Conservation (phyloP, 2,113 vertebrate genomes). For the Microtus pennsylvanicus region DNA sequence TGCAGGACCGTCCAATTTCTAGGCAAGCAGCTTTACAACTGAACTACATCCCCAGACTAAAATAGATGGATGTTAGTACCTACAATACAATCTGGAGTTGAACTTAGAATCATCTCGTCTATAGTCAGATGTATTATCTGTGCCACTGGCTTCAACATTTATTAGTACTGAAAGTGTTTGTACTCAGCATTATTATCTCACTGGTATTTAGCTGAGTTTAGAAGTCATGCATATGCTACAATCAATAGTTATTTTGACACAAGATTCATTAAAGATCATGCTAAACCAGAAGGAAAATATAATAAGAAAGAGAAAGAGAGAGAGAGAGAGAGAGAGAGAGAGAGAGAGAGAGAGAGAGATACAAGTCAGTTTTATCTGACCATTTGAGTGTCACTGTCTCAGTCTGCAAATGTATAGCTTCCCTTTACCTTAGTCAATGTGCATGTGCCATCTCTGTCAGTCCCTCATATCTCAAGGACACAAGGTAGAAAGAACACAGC, state of each 20-base stretch:
- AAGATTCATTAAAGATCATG: background rate
- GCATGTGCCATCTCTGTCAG: background rate
- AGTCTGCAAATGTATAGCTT: background rate
- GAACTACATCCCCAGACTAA: background rate
- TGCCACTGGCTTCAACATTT: background rate
- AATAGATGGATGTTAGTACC: background rate
- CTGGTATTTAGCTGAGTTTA: background rate
- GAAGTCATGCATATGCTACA: background rate
- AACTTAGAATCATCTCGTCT: background rate
- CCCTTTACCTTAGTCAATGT: background rate
- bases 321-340: background rate
- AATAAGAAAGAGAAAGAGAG: background rate
- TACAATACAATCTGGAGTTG: background rate
- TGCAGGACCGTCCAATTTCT: background rate
- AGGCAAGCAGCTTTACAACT: background rate
- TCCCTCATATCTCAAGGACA: background rate
- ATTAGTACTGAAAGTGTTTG: background rate
- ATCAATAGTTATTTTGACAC: background rate
- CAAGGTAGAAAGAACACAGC: background rate
- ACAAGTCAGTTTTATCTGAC: background rate
- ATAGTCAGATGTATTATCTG: background rate
- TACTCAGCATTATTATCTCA: background rate
- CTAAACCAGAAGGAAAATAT: background rate
- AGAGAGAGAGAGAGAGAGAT: background rate
- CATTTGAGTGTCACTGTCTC: background rate